A percentile compares a stretch with the other conserved stretches of the same genome.
Conservation (phyloP, 1,140 invertebrate genomes). For the Marisa cornuarietis region DNA sequence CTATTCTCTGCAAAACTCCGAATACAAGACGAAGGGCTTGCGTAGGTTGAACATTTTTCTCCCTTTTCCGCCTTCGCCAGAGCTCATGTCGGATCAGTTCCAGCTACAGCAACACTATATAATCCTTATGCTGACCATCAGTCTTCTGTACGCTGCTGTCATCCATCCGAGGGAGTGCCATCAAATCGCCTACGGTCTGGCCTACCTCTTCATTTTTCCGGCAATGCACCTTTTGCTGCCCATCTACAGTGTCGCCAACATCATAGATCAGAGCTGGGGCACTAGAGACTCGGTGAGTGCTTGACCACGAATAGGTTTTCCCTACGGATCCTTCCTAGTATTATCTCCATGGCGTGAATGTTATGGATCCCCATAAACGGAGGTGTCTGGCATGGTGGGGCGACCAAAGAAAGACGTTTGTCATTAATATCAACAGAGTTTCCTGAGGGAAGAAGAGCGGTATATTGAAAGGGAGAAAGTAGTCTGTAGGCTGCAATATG, state of each 20-base stretch:
- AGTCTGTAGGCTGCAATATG: no score
- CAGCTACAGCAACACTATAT: constrained; percentile 47
- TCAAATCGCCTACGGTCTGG: constrained; percentile 43
- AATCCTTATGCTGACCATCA: constrained; percentile 43
- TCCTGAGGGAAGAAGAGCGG: no score
- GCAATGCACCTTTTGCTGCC: constrained; percentile 52
- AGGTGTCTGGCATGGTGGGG: background rate
- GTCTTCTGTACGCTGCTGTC: constrained; percentile 46
- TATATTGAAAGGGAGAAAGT: no score
- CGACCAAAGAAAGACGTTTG: background rate
- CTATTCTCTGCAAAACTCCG: no score
- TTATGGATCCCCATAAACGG: no score
- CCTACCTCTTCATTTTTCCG: constrained; percentile 50
- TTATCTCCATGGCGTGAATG: no score
- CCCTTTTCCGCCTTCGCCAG: constrained; percentile 11
- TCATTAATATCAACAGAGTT: no score
- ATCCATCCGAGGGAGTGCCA: constrained; percentile 42
- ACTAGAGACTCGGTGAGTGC: constrained; percentile 44
- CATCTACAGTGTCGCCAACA: constrained; percentile 51
- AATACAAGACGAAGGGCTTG: background rate
- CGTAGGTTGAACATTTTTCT: background rate
- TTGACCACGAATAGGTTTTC: background rate
- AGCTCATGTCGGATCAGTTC: constrained; percentile 26
- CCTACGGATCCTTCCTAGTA: no score
- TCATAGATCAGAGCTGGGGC: constrained; percentile 53